Percentiles rank a stretch among this genome's conserved stretches.
Evolutionary conservation across 2,113 vertebrate genomes (phyloP).

Genomic region (Oxygymnocypris stewartii): DNA sequence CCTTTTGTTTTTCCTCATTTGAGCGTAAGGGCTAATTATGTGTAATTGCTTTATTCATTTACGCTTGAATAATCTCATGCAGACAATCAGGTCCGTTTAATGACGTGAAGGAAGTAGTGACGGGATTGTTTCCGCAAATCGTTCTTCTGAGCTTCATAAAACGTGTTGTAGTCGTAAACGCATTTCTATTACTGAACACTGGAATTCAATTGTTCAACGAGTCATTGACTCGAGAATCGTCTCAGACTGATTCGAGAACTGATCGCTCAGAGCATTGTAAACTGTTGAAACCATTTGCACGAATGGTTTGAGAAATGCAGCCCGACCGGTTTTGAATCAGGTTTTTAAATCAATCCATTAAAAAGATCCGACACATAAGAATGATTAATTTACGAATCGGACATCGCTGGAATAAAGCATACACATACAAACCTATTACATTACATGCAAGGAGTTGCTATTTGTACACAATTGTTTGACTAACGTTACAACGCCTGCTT

Average conservation of each 20-base stretch:
- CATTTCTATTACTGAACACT: not conserved
- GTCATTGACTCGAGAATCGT: not conserved
- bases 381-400: not conserved
- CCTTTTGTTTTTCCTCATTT: slow-evolving; percentile 50
- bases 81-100: not conserved
- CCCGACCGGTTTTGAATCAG: not conserved
- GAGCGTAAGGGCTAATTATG: slow-evolving; percentile 26
- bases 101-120: not conserved
- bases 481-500: not conserved
- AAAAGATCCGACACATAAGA: slow-evolving; percentile 16
- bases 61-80: not conserved
- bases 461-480: not conserved
- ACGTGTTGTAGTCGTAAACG: not conserved
- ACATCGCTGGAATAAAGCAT: not conserved
- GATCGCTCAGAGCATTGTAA: no score
- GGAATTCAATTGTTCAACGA: not conserved
- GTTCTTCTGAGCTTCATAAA: not conserved
- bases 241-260: not conserved
- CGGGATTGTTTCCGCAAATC: not conserved
- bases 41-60: not conserved
- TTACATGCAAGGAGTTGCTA: not conserved
- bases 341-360: not conserved
- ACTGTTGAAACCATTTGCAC: not conserved
- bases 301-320: not conserved
- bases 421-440: not conserved